Evolutionary conservation across 2,888 invertebrate genomes (phyloP), one percentile per base, ranked within the genome.

Genomic region (Lasioglossum leucozonium): DNA sequence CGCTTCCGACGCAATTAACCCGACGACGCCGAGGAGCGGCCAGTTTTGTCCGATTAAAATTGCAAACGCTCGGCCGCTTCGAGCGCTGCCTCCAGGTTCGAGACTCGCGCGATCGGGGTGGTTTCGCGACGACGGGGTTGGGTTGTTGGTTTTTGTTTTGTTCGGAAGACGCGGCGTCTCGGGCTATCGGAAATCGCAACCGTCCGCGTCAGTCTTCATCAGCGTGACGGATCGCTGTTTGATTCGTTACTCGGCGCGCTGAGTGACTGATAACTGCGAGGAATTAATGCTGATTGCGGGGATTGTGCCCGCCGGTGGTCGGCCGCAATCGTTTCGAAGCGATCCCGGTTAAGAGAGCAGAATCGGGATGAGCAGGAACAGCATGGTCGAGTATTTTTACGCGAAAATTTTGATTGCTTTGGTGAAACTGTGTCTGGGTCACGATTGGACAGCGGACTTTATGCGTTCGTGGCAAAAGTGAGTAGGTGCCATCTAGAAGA

Each of bases 1-100:
- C 76, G 76, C 37, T 67, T 77, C 47, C 76, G 76, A 77, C 67
- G 76, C 76, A 77, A 77, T 77, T 77, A 77, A 67, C 67, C 62
- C 62, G 22, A 69, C 44, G 22, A 69, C 51, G 58, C 34, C 18
- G 67, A 76, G n/a, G 77, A 58, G n/a, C 65, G 37, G 30, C 55
- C 72, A 65, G 80, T 55, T 71, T 75, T 75, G 42, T 75, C 40
- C 22, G 77, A 55, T 79, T 69, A 77, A 77, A 77, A 77, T 77
- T 77, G 76, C 76, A 77, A 77, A 77, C 67, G 16, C 47, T 34
- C 8, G 18, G 37, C 67, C 37, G 10, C 47, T 67, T n/a, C 51
- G 34, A 22, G 16, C 42, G 37, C n/a, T 4, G n/a, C 0, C 18
- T n/a, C 16, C n/a, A 6, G 30, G 2, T 22, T 34, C 65, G 65